Evolutionary conservation across 2,888 invertebrate genomes (phyloP).

Genomic region (Diplolepis rosae): DNA sequence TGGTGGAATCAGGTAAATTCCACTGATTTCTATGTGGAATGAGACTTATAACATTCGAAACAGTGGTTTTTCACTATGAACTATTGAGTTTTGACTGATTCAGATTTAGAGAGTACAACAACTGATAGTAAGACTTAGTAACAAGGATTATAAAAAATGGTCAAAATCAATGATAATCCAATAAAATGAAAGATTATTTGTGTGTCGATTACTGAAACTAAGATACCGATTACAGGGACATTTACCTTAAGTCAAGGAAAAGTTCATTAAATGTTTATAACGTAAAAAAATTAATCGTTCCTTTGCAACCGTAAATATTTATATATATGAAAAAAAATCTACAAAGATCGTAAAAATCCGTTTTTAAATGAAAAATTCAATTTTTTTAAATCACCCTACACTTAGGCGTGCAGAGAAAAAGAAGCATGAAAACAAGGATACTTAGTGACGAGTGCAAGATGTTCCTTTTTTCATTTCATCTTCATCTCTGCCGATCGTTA

Average conservation of each 20-base stretch:
- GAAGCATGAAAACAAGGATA: slow-evolving; percentile 7
- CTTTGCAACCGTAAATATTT: background rate
- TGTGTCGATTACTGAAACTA: too few species aligned
- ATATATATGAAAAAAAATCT: background rate
- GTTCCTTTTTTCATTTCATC: slow-evolving; percentile 15
- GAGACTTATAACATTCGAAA: too few species aligned
- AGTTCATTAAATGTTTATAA: slow-evolving; percentile 5
- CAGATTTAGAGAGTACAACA: too few species aligned
- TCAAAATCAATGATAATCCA: too few species aligned
- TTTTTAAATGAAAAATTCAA: slow-evolving; percentile 4
- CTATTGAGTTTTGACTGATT: too few species aligned
- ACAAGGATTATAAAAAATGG: too few species aligned
- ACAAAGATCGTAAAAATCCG: background rate
- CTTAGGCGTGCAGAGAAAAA: background rate
- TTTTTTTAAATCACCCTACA: background rate
- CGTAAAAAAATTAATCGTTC: background rate
- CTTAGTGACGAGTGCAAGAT: slow-evolving; percentile 13
- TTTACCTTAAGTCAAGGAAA: background rate
- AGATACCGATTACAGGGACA: too few species aligned
- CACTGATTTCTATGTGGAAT: too few species aligned
- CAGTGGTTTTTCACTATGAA: too few species aligned
- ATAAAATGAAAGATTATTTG: too few species aligned
- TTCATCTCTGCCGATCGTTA: slow-evolving; percentile 25
- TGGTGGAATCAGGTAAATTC: too few species aligned
- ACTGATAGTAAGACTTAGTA: too few species aligned